Evolutionary conservation across 2,113 vertebrate species (phyloP).

Genomic region (Alaudala cheleensis): DNA sequence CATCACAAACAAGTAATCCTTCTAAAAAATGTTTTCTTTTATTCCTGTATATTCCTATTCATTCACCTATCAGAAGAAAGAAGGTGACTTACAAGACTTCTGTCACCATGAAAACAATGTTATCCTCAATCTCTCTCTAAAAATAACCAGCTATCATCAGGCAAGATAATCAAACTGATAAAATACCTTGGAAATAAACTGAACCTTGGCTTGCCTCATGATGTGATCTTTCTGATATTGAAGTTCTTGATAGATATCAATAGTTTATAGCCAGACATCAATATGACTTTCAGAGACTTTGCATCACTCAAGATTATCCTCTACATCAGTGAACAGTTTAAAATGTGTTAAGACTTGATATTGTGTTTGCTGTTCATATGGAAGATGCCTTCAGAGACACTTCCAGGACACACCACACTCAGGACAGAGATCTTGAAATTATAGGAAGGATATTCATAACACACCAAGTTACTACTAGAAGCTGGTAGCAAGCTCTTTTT

Average conservation of each 20-base stretch:
- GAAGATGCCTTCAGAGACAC: not conserved
- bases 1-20: not conserved
- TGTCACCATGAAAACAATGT: not conserved
- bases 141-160: slow-evolving; percentile 29
- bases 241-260: slow-evolving; percentile 37
- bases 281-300: slow-evolving; percentile 35
- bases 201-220: not conserved
- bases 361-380: not conserved
- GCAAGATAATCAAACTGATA: slow-evolving; percentile 27
- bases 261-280: slow-evolving; percentile 17
- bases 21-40: not conserved
- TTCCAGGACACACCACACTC: not conserved
- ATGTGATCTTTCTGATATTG: slow-evolving; percentile 32
- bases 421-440: not conserved
- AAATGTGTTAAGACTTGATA: slow-evolving; percentile 28
- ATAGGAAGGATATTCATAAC: not conserved
- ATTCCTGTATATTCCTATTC: not conserved
- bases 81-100: slow-evolving; percentile 39
- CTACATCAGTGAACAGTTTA: not conserved
- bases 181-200: slow-evolving; percentile 22
- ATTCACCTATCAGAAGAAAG: not conserved
- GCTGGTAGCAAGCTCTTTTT: not conserved
- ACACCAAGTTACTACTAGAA: not conserved
- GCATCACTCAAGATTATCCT: not conserved
- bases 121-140: slow-evolving; percentile 32